A percentile compares a stretch with the other conserved stretches of the same genome.
phyloP scores from a whole-genome alignment of 2,113 vertebrate genomes.

The Neolamprologus devosi region DNA sequence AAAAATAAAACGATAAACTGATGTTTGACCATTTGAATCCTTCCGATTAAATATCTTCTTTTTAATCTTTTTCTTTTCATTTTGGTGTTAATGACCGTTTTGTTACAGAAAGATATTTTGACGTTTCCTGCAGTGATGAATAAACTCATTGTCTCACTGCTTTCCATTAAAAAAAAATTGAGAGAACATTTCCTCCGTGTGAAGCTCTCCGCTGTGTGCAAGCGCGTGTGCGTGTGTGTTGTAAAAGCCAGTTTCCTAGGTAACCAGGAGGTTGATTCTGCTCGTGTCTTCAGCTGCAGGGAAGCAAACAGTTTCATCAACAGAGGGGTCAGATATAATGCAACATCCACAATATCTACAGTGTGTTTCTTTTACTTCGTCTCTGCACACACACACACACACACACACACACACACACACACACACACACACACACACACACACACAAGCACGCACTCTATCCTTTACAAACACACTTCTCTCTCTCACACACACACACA shows the following conservation, averaged over 20 bases:
- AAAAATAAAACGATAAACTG: background rate
- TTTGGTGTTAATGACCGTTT: background rate
- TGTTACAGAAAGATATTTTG: background rate
- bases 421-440: background rate
- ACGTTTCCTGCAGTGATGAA: background rate
- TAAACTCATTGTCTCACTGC: background rate
- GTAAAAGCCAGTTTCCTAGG: constrained; percentile 70
- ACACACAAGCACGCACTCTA: background rate
- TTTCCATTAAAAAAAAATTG: background rate
- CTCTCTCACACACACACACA: rapidly evolving
- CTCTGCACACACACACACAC: background rate
- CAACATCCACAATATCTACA: background rate
- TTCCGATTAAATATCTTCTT: background rate
- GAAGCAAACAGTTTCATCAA: background rate
- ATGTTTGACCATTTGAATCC: background rate
- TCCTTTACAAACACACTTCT: background rate
- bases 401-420: background rate
- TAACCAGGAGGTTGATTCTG: constrained; percentile 55
- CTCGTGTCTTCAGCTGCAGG: constrained; percentile 26
- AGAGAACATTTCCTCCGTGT: background rate
- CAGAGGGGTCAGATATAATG: background rate
- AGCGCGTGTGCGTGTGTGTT: background rate
- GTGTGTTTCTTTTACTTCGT: background rate
- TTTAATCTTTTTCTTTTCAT: background rate
- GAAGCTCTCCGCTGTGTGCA: background rate